These are phyloP conservation scores for Pelobates fuscus DNA, from an alignment of 2,113 vertebrate species.

Conservation along the genomic window DNA sequence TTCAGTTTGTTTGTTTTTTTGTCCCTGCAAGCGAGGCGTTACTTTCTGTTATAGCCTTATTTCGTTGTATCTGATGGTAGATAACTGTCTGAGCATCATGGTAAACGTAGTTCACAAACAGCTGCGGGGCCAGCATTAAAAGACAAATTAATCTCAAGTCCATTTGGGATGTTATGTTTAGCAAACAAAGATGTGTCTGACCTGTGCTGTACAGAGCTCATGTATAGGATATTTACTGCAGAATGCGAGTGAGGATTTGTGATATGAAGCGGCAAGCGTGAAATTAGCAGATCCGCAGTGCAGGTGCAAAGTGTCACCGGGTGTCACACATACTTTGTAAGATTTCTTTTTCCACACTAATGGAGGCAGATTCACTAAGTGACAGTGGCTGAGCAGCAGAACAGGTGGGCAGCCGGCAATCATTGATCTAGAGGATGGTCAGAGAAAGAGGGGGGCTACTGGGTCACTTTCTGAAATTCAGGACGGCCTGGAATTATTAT, in stretches of 20 bases:
- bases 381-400: constrained; percentile 14
- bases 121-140: too few species aligned
- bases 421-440: not conserved
- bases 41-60: too few species aligned
- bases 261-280: constrained; percentile 47
- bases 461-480: too few species aligned
- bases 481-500: too few species aligned
- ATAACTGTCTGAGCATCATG: too few species aligned
- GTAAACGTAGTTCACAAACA: too few species aligned
- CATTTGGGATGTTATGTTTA: too few species aligned
- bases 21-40: too few species aligned
- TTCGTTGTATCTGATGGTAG: too few species aligned
- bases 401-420: constrained; percentile 4
- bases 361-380: constrained; percentile 30
- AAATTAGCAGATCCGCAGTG: constrained; percentile 47
- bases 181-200: not conserved
- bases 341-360: constrained; percentile 36
- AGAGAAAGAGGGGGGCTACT: not conserved
- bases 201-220: not conserved
- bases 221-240: not conserved
- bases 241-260: constrained; percentile 34
- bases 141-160: too few species aligned
- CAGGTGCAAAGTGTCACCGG: constrained; percentile 41
- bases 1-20: too few species aligned
- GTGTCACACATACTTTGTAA: constrained; percentile 31